These are phyloP conservation scores for Brenthis ino DNA, from an alignment of 2,888 invertebrate genomes.

Conservation along the genomic window DNA sequence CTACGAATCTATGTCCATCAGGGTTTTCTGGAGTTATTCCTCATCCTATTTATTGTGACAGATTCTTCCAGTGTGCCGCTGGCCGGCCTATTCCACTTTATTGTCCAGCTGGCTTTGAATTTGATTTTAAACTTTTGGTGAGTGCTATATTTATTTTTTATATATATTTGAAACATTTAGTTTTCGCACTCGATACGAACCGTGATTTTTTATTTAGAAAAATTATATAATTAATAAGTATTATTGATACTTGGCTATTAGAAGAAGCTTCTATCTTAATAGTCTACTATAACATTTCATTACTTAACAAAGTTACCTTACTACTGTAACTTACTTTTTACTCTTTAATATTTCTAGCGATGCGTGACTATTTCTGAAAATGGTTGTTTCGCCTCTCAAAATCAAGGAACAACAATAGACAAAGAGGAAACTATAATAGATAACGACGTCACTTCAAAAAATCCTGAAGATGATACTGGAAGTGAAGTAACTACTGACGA, in stretches of 20 bases:
- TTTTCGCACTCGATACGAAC: too few relatives aligned
- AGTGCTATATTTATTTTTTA: conserved; percentile 14
- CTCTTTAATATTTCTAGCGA: conserved; percentile 24
- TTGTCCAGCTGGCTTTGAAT: conserved; percentile 47
- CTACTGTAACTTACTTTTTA: too few relatives aligned
- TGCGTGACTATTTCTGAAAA: conserved; percentile 38
- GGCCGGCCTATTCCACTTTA: conserved; percentile 47
- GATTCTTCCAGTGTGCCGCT: conserved; percentile 53
- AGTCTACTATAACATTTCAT: too few relatives aligned
- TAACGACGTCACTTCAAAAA: not conserved
- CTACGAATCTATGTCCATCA: not conserved
- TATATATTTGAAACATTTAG: too few relatives aligned
- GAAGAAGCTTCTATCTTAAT: too few relatives aligned
- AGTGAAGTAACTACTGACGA: too few relatives aligned
- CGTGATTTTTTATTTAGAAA: too few relatives aligned
- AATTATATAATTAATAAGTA: too few relatives aligned
- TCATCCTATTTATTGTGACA: conserved; percentile 51
- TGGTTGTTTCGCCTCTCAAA: conserved; percentile 37
- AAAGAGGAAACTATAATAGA: conserved; percentile 18
- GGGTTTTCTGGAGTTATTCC: conserved; percentile 42
- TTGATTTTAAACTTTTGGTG: conserved; percentile 36
- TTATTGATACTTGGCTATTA: too few relatives aligned
- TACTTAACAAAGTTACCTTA: too few relatives aligned
- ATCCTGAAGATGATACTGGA: too few relatives aligned
- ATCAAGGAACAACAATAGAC: conserved; percentile 20